Evolutionary conservation across 2,888 invertebrate species (phyloP).

Genomic region (Hylaea fasciaria): DNA sequence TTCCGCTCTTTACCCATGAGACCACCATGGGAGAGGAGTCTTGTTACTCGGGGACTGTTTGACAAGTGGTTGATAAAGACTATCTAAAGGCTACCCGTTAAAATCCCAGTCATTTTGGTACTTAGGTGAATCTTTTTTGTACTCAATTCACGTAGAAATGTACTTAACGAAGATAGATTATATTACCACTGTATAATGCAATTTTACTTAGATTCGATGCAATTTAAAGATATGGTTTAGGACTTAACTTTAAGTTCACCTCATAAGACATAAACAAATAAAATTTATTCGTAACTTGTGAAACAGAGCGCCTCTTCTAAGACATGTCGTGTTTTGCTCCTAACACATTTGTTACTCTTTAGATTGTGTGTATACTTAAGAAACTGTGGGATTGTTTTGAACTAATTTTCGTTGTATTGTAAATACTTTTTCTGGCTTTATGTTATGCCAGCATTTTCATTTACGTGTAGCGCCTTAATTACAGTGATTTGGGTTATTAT

Average conservation of each 20-base stretch:
- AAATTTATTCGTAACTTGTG: slow-evolving; percentile 3
- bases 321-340: slow-evolving; percentile 67
- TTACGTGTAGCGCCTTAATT: too few relatives aligned
- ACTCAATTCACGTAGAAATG: too few relatives aligned
- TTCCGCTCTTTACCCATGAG: slow-evolving; percentile 64
- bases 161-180: too few relatives aligned
- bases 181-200: too few relatives aligned
- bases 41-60: slow-evolving; percentile 54
- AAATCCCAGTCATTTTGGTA: too few relatives aligned
- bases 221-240: too few relatives aligned
- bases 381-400: slow-evolving; percentile 26
- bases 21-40: slow-evolving; percentile 73
- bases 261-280: neutral
- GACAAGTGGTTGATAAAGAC: slow-evolving; percentile 2
- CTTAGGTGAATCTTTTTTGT: too few relatives aligned
- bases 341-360: slow-evolving; percentile 74
- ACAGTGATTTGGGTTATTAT: too few relatives aligned
- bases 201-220: too few relatives aligned
- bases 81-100: slow-evolving; percentile 10
- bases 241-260: too few relatives aligned
- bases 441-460: neutral
- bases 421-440: neutral
- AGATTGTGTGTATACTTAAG: slow-evolving; percentile 54
- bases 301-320: slow-evolving; percentile 15
- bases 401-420: neutral